Evolutionary conservation across 2,113 vertebrate genomes (phyloP), one percentile per base, ranked within the genome.

Genomic region (Ictalurus furcatus): DNA sequence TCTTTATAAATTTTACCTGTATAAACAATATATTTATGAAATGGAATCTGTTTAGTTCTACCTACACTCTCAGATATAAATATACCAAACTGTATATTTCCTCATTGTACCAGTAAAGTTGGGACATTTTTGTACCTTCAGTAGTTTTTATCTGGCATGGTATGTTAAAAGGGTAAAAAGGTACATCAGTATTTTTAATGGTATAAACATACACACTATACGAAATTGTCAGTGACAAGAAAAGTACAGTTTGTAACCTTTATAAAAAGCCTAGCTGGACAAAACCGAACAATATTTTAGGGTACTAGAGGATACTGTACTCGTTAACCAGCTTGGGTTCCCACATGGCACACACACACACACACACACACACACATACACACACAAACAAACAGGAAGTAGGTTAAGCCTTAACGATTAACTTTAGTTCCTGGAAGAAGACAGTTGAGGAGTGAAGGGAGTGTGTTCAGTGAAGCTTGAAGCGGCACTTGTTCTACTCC

Each of bases 351-450:
- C 40, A 44, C 40, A 44, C 44, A 48, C 6, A 48, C 44, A 44
- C 44, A 44, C 44, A 44, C 44, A 52, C 48, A 48, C 48, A 48
- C 48, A 48, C 48, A 48, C 52, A 54, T 0, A 56, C 54, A 13
- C 1, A n/a, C 44, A 85, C 28, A 48, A 0, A 80, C 11, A 48
- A n/a, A n/a, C 76, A 79, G 76, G 52, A 80, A 93, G 92, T 94
- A 94, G 94, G 94, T 94, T 94, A 94, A 95, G 92, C 92, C 92
- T 91, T 83, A 90, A 92, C 91, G 93, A 95, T 96, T 95, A 95
- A 95, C 93, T 95, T 95, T 95, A 93, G 34, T 95, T 94, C 78
- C 2, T 80, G 16, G 52, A 78, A 6, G 87, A n/a, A 30, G 40
- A 21, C 1, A 19, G 37, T 30, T 44, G 74, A 80, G 58, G 85